These are phyloP conservation scores for Scelioninae gen. 2 DNA, from an alignment of 2,888 invertebrate genomes.

Conservation along the genomic window DNA sequence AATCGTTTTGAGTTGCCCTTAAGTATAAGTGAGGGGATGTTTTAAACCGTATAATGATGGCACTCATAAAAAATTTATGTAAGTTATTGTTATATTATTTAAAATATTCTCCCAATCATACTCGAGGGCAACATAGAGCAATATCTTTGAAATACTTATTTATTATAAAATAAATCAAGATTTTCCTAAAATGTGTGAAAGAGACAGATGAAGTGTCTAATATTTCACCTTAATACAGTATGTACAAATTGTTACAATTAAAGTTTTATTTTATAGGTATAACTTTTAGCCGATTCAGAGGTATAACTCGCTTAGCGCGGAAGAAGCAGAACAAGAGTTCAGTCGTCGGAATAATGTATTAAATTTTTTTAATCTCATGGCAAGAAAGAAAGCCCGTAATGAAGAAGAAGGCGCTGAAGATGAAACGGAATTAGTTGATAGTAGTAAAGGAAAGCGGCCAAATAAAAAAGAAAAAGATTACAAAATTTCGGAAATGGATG, in stretches of 20 bases:
- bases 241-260: background rate
- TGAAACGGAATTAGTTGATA: constrained; percentile 82
- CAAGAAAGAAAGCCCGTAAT: constrained; percentile 89
- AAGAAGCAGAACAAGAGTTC: constrained; percentile 99
- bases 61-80: no score
- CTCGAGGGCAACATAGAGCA: no score
- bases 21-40: no score
- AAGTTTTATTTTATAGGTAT: constrained; percentile 79
- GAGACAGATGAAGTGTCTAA: no score
- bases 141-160: no score
- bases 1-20: no score
- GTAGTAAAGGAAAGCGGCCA: constrained; percentile 54
- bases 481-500: constrained; percentile 95
- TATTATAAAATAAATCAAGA: no score
- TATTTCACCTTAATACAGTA: no score
- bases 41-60: no score
- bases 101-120: no score
- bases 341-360: constrained; percentile 95
- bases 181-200: no score
- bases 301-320: constrained; percentile 96
- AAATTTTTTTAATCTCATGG: constrained; percentile 97
- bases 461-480: constrained; percentile 78
- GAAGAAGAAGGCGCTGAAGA: constrained; percentile 79
- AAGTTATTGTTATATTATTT: no score
- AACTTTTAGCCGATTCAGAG: constrained; percentile 92